Evolutionary conservation across 2,888 invertebrate genomes (phyloP), one percentile per base, ranked within the genome.

Genomic region (Buathra laborator): DNA sequence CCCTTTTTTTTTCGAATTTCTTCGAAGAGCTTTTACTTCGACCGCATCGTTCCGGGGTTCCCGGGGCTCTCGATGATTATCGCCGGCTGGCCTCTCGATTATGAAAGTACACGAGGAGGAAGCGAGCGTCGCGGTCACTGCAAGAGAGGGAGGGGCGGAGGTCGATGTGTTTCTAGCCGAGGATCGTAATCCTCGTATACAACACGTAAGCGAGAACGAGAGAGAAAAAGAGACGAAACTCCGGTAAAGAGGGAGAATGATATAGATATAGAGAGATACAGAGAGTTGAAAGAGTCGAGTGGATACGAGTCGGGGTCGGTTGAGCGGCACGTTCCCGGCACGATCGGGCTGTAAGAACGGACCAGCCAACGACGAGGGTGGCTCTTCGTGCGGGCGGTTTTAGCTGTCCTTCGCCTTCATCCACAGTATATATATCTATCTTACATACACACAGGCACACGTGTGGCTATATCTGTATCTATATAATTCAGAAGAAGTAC

Each of bases 41-140:
- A 51, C 43, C 64, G 80, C 79, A 81, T 85, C 85, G 86, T 90
- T 92, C 89, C 89, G 91, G 92, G 92, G 92, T 37, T 37, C 37
- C 37, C 91, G 91, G 90, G 90, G 86, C 88, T 89, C 89, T 87
- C 88, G 92, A 91, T 92, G 90, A 92, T 92, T 92, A 93, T 93
- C 92, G 89, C 89, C 89, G 90, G 88, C 89, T 88, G 90, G 78
- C 76, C 89, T 29, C 85, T 88, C 90, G 90, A 92, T 93, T 91
- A 92, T 91, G 92, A 91, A 91, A 91, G 90, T 91, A 91, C 89
- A 90, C 87, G 88, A 85, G 82, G 56, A 72, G 24, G 32, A 43
- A 64, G 70, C 62, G 62, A 71, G 43, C 76, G 75, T 64, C 62
- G 53, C 10, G 53, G 32, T 16, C 32, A 12, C 43, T 24, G 48